Base-by-base conservation (phyloP, 2,888 invertebrate species). In the Noctua janthe region DNA sequence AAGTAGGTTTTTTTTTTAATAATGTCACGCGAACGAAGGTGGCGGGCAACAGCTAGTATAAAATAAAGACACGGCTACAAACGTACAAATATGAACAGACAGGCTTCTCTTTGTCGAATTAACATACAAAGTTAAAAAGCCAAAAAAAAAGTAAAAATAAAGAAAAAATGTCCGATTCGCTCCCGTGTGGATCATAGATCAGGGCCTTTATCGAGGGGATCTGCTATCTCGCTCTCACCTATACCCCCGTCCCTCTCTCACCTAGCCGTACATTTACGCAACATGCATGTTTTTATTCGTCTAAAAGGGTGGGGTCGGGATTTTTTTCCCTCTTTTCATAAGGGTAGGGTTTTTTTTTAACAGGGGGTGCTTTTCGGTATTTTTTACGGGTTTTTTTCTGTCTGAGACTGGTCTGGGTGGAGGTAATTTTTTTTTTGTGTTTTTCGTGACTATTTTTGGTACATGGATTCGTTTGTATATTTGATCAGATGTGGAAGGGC, bases 241-340 rank as follows among this genome's bases (percentile, higher is more conserved):
- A 76, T 86, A 83, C 23, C 56, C 7, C 78, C 62, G 72, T 93
- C 91, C 73, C 84, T 74, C 72, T 91, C 89, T 71, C 71, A 72
- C 86, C 87, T 89, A 87, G 91, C 89, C 91, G 90, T 90, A 90
- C 87, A 83, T 62, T 84, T 71, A 75, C 73, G n/a, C 47, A 66
- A 70, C 39, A 59, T 72, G 69, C 72, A 47, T 62, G 74, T 49
- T 83, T 76, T 78, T 80, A 71, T 51, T 39, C 23, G 43, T 7
- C 15, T 62, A 47, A 56, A 11, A 66, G 80, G 87, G 87, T 76
- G 78, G 87, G 85, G 67, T 78, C 73, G 64, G 0, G 15, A 39
- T 71, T 77, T 84, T 85, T 86, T 86, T 78, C n/a, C 66, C n/a
- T 76, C 49, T 8, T 35, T 62, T 74, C 39, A 29, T 76, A 71